A percentile compares a stretch with the other conserved stretches of the same genome.
These are phyloP conservation scores for Drosophila burlai DNA, from an alignment of 1,140 invertebrate species.

Conservation along the genomic window DNA sequence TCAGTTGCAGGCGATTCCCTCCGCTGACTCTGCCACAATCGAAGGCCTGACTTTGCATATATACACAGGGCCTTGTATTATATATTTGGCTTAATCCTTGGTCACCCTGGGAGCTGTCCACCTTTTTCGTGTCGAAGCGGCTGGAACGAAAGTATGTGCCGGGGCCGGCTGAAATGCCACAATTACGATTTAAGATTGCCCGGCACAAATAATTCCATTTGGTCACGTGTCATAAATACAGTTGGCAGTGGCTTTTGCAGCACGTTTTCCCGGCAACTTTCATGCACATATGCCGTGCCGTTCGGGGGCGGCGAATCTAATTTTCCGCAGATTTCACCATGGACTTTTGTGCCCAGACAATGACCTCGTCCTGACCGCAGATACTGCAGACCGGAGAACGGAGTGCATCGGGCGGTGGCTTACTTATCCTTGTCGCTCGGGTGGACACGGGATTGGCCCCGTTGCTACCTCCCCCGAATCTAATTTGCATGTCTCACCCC, in stretches of 20 bases:
- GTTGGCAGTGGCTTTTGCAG: slow-evolving; percentile 32
- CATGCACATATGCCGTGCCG: slow-evolving; percentile 27
- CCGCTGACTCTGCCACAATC: slow-evolving; percentile 38
- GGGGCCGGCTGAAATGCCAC: slow-evolving; percentile 20
- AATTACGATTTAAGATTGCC: slow-evolving; percentile 51
- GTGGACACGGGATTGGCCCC: slow-evolving; percentile 46
- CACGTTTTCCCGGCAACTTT: slow-evolving; percentile 31
- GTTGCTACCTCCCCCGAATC: slow-evolving; percentile 49
- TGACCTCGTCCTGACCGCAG: slow-evolving; percentile 24
- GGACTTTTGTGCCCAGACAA: slow-evolving; percentile 45
- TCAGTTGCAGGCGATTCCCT: slow-evolving; percentile 50
- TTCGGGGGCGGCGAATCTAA: slow-evolving; percentile 56
- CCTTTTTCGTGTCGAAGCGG: slow-evolving; percentile 62
- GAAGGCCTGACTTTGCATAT: slow-evolving; percentile 18
- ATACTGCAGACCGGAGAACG: slow-evolving; percentile 6
- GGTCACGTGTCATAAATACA: slow-evolving; percentile 58
- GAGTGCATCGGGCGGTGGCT: slow-evolving; percentile 35
- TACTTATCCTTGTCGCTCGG: slow-evolving; percentile 61
- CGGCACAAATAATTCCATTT: slow-evolving; percentile 45
- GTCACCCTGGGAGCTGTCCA: slow-evolving; percentile 55
- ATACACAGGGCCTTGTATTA: neutral
- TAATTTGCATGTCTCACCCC: slow-evolving; percentile 59
- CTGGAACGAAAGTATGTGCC: slow-evolving; percentile 21
- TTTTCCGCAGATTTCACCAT: slow-evolving; percentile 74
- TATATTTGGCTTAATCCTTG: slow-evolving; percentile 41